Evolutionary conservation across 2,888 invertebrate genomes (phyloP).

Genomic region (Hyposoter dolosus): DNA sequence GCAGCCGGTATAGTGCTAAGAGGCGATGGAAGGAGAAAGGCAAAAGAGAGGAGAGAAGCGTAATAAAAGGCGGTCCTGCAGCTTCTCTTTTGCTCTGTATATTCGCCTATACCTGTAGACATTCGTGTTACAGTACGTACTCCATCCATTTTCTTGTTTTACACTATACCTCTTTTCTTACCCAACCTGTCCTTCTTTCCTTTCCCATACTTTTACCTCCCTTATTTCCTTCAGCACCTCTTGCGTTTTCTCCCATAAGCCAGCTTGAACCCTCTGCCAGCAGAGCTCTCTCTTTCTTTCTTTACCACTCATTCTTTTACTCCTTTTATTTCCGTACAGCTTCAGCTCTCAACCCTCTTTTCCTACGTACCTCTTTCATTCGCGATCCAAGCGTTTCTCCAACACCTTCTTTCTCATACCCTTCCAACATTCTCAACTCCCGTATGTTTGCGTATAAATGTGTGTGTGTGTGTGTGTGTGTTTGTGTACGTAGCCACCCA

Average conservation of each 20-base stretch:
- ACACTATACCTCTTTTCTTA: conserved; percentile 24
- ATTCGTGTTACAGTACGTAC: conserved; percentile 25
- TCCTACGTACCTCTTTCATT: conserved; percentile 44
- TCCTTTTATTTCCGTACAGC: conserved; percentile 59
- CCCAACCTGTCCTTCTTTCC: conserved; percentile 31
- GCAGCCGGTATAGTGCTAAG: conserved; percentile 74
- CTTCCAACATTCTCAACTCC: conserved; percentile 15
- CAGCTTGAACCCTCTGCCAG: conserved; percentile 67
- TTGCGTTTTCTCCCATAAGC: conserved; percentile 58
- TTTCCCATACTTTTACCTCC: conserved; percentile 55
- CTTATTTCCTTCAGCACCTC: conserved; percentile 51
- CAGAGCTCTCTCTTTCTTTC: conserved; percentile 66
- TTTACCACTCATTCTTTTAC: conserved; percentile 54
- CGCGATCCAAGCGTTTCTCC: conserved; percentile 63
- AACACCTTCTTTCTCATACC: conserved; percentile 10
- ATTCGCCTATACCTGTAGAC: conserved; percentile 5
- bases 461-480: background rate
- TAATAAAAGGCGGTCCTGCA: conserved; percentile 62
- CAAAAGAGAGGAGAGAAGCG: conserved; percentile 46
- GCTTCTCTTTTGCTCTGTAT: conserved; percentile 28
- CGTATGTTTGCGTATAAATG: background rate
- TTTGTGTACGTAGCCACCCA: background rate
- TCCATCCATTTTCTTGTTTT: conserved; percentile 54
- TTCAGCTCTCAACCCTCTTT: conserved; percentile 52
- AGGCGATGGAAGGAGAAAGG: conserved; percentile 67